Base-by-base conservation (phyloP, 1,140 invertebrate genomes). In the Zaprionus kolodkinae region DNA sequence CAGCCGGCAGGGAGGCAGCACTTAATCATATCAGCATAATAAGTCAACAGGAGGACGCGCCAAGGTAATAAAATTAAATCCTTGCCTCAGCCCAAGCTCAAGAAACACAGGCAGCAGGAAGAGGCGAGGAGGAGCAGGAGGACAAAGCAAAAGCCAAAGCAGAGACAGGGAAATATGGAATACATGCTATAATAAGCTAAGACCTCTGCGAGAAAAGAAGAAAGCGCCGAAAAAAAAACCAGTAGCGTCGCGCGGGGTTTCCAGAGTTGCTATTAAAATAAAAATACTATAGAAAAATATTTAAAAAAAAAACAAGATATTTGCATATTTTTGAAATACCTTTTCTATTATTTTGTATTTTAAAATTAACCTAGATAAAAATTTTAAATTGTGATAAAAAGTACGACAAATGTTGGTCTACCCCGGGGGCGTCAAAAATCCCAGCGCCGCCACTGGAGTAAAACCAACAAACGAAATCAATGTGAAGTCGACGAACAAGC, bases 11-110 rank as follows among this genome's bases (percentile, higher is more conserved):
- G 15, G 35, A 25, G 50, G 54, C 65, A 69, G 72, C 85, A 88
- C 85, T 87, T 88, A 84, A 88, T 88, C 84, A 88, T 88, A 84
- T 88, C 85, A 89, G 76, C 77, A 89, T 79, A 89, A 89, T 88
- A 88, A 88, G 85, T 84, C 84, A 84, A 73, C 78, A 66, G 50
- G 52, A 71, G 17, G 60, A 67, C 55, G 61, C 38, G 66, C 57
- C 55, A 69, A 59, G 84, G 80, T 83, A 83, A 88, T 88, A 89
- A 88, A 88, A 88, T 88, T 81, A 88, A 88, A 88, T 88, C 84
- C 84, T 88, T 89, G 84, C 64, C 45, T 45, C 45, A 45, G 45
- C 65, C n/a, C 40, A 45, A 45, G 65, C 69, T 76, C 63, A 43
- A 79, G n/a, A 68, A 72, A 61, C 72, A 78, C 79, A 75, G 67